These are phyloP conservation scores for Hyposmocoma kahamanoa DNA, from an alignment of 1,140 invertebrate genomes.

Conservation along the genomic window DNA sequence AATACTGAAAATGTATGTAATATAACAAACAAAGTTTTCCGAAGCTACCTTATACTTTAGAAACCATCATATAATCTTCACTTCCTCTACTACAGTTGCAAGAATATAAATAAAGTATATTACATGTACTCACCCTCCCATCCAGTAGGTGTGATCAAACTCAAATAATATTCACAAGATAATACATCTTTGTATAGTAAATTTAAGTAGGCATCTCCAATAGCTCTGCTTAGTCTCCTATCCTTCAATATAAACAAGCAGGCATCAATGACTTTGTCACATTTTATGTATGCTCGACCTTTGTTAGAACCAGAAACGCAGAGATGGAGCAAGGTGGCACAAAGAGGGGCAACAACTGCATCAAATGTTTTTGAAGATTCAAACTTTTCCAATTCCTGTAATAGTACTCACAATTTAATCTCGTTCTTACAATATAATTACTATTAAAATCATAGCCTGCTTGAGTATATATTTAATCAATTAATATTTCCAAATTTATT, in stretches of 20 bases:
- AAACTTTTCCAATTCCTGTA: slow-evolving; percentile 60
- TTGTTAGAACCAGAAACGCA: slow-evolving; percentile 54
- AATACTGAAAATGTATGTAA: slow-evolving; percentile 6
- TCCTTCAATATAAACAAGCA: slow-evolving; percentile 49
- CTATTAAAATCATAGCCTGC: no score
- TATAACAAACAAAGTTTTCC: no score
- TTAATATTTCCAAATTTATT: no score
- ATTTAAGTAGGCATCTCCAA: slow-evolving; percentile 58
- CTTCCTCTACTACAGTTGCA: no score
- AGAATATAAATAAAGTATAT: slow-evolving; percentile 7
- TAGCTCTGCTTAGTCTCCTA: slow-evolving; percentile 30
- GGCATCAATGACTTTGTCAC: slow-evolving; percentile 45
- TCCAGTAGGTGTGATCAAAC: slow-evolving; percentile 37
- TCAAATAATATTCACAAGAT: slow-evolving; percentile 42
- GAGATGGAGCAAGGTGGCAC: slow-evolving; percentile 44
- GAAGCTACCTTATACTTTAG: no score
- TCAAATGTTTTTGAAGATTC: slow-evolving; percentile 52
- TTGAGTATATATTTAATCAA: no score
- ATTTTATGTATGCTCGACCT: slow-evolving; percentile 52
- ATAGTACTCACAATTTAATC: no score
- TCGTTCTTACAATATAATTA: no score
- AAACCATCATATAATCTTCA: no score
- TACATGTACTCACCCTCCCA: slow-evolving; percentile 50
- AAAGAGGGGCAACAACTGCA: slow-evolving; percentile 37
- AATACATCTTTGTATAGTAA: slow-evolving; percentile 52